Evolutionary conservation across 2,797 vertebrate species (phyloP).

Genomic region (Parotocinclus haroldoi): DNA sequence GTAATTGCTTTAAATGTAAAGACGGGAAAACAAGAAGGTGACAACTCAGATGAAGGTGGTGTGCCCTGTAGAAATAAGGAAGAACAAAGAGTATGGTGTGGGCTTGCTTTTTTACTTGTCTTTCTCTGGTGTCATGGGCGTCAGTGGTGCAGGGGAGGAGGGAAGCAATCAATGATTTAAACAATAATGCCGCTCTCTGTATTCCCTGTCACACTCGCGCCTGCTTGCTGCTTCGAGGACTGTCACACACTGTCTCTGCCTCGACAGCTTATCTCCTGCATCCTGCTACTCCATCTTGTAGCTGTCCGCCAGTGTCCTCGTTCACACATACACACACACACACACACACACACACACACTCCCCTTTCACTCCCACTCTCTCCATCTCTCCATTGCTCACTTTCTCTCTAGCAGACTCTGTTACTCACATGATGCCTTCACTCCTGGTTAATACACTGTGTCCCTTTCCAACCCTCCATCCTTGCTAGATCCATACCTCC

Average conservation of each 20-base stretch:
- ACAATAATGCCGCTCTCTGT: constrained; percentile 77
- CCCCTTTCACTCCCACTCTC: constrained; percentile 39
- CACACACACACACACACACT: constrained; percentile 30
- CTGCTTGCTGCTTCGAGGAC: constrained; percentile 58
- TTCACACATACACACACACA: constrained; percentile 38
- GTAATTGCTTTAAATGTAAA: background rate
- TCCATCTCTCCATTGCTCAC: constrained; percentile 35
- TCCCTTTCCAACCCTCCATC: constrained; percentile 44
- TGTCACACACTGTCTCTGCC: constrained; percentile 61
- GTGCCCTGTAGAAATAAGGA: constrained; percentile 48
- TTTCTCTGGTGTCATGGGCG: constrained; percentile 52
- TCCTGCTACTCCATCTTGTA: constrained; percentile 62
- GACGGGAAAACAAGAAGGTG: constrained; percentile 25
- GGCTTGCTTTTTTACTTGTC: constrained; percentile 44
- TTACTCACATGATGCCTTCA: constrained; percentile 56
- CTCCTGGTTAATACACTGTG: constrained; percentile 58
- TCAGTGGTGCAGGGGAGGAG: constrained; percentile 50
- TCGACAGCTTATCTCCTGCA: constrained; percentile 57
- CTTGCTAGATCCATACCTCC: constrained; percentile 19
- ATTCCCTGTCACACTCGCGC: constrained; percentile 77
- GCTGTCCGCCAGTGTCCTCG: constrained; percentile 52
- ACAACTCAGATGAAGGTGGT: constrained; percentile 44
- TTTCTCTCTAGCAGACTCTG: constrained; percentile 45
- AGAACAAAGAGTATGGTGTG: constrained; percentile 51
- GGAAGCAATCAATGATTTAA: constrained; percentile 77